Base-by-base conservation (phyloP, 1,140 invertebrate species). In the Pachyrhynchus sulphureomaculatus region DNA sequence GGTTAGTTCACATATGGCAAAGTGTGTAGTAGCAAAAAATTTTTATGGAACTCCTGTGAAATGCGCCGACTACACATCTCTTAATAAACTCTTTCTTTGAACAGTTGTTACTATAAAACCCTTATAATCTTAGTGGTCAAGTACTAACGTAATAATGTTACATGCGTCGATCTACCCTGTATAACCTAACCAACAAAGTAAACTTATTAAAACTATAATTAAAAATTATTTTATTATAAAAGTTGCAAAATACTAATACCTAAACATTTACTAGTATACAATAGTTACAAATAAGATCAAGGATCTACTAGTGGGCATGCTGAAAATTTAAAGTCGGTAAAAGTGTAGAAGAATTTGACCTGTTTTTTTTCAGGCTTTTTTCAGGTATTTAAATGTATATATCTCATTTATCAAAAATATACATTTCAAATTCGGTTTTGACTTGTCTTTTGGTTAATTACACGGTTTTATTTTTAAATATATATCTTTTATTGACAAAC, bases 341-440 rank as follows among this genome's bases (percentile, higher is more conserved):
- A 34, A 13, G 13, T 2, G 34, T 37, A 36, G 51, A 53, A 53
- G 12, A 13, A 20, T 32, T 6, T 18, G 6, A 36, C 48, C 48
- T 23, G 48, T 21, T 18, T 36, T 2, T 18, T 12, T 37, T 15
- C 33, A 52, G 49, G 49, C 4, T 18, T 17, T 42, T 42, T 20
- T 59, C 48, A 58, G 55, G 57, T 53, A 53, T 39, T 61, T 51
- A 15, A 61, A 61, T 61, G 58, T 61, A 61, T 53, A 61, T 61
- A 61, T 53, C 37, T 53, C 26, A 42, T 51, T 49, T 62, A 62
- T 62, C 60, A 62, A 62, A 62, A 62, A 62, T 62, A 62, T 56
- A 62, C 53, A 55, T 62, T 62, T 56, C 52, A 62, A 62, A 62
- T 62, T 62, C 60, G 60, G 60, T 62, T 62, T 62, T 49, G 60